These are phyloP conservation scores for Dinothrombium tinctorium DNA, from an alignment of 1,140 invertebrate species.

Conservation along the genomic window DNA sequence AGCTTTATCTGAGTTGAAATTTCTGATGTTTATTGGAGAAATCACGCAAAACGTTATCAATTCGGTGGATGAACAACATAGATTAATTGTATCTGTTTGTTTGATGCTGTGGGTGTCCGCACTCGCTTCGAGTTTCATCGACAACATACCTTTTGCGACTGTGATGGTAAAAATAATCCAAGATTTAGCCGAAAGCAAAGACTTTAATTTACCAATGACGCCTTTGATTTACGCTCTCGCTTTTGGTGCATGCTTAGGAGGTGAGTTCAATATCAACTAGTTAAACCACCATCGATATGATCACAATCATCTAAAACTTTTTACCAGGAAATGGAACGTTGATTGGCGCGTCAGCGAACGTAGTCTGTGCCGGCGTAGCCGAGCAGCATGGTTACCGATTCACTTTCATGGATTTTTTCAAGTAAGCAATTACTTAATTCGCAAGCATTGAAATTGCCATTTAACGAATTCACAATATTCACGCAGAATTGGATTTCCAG, in stretches of 20 bases:
- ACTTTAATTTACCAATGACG: slow-evolving; percentile 36
- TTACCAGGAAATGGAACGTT: slow-evolving; percentile 49
- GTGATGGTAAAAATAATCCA: slow-evolving; percentile 56
- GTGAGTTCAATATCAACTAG: slow-evolving; percentile 22
- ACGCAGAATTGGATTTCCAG: slow-evolving; percentile 46
- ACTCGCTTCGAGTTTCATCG: slow-evolving; percentile 49
- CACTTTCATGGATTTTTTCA: slow-evolving; percentile 50
- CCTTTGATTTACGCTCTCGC: slow-evolving; percentile 51
- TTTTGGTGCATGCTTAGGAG: slow-evolving; percentile 56
- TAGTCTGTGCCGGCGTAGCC: slow-evolving; percentile 57
- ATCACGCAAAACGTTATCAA: slow-evolving; percentile 38
- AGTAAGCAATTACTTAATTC: slow-evolving; percentile 25
- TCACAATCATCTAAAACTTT: not conserved
- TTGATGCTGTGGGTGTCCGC: slow-evolving; percentile 53
- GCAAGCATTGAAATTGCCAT: not conserved
- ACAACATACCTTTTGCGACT: slow-evolving; percentile 60
- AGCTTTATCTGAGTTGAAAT: slow-evolving; percentile 37
- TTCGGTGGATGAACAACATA: slow-evolving; percentile 31
- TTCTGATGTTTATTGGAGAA: slow-evolving; percentile 44
- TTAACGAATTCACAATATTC: slow-evolving; percentile 9
- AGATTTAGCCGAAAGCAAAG: slow-evolving; percentile 33
- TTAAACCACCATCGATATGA: not conserved
- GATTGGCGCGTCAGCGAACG: slow-evolving; percentile 57
- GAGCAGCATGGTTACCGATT: slow-evolving; percentile 59
- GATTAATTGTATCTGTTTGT: slow-evolving; percentile 41